phyloP scores from a whole-genome alignment of 2,797 vertebrate species.

The Botia kubotai region DNA sequence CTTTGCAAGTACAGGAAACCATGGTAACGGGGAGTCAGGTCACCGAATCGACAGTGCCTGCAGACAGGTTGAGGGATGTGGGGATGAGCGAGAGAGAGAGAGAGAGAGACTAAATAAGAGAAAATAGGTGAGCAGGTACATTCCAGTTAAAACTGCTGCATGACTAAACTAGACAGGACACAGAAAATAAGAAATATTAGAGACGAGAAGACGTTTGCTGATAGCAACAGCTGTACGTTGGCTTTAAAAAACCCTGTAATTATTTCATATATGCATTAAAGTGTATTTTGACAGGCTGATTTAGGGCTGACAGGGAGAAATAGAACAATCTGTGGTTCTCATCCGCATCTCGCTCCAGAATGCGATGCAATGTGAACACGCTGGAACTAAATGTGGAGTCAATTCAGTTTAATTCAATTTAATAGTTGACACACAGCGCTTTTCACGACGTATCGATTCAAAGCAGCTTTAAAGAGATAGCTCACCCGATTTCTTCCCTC shows the following conservation, averaged over 20 bases:
- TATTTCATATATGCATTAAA: slow-evolving; percentile 22
- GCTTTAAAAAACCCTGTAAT: slow-evolving; percentile 23
- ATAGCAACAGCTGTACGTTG: slow-evolving; percentile 3
- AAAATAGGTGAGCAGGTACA: slow-evolving; percentile 42
- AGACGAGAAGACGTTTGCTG: neutral
- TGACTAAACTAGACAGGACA: neutral
- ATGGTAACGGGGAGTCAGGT: slow-evolving; percentile 59
- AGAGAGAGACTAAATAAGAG: neutral
- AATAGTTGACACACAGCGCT: too few species aligned
- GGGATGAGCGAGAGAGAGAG: neutral
- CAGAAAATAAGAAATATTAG: slow-evolving; percentile 17
- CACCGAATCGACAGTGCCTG: slow-evolving; percentile 22
- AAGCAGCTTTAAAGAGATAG: neutral
- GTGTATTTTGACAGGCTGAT: slow-evolving; percentile 17
- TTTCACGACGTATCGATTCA: neutral
- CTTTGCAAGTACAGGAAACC: slow-evolving; percentile 58
- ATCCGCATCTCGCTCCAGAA: slow-evolving; percentile 21
- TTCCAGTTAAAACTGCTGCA: slow-evolving; percentile 48
- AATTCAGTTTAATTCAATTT: neutral
- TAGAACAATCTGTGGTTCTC: slow-evolving; percentile 3
- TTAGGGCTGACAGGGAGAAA: neutral
- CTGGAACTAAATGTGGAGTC: neutral
- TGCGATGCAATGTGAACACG: slow-evolving; percentile 7
- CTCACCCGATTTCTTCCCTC: neutral
- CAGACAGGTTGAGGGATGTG: slow-evolving; percentile 33